A percentile compares a stretch with the other conserved stretches of the same genome.
Evolutionary conservation across 2,113 vertebrate genomes (phyloP).

Genomic region (Andinoacara biseriatus): DNA sequence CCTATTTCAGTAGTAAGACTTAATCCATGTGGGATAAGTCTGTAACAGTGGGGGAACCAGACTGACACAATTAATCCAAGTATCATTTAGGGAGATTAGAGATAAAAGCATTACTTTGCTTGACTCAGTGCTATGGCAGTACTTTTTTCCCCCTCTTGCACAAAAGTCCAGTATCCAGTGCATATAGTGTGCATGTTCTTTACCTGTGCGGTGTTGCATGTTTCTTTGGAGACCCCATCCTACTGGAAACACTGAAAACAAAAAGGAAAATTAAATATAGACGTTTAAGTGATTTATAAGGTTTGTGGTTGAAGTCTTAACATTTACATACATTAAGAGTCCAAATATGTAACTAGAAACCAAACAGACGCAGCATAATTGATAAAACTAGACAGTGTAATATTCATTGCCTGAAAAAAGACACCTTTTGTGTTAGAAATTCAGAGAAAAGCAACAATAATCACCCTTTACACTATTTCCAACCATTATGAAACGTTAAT

Average conservation of each 20-base stretch:
- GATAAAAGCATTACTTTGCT: background rate
- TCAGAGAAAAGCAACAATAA: background rate
- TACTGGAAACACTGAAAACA: constrained; percentile 25
- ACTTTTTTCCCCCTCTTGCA: background rate
- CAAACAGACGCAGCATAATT: background rate
- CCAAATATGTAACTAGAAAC: background rate
- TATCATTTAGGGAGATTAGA: constrained; percentile 9
- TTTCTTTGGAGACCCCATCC: constrained; percentile 70
- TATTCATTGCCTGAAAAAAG: background rate
- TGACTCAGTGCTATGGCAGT: background rate
- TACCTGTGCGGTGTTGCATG: constrained; percentile 54
- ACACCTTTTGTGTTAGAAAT: background rate
- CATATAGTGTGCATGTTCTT: background rate
- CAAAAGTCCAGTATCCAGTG: background rate
- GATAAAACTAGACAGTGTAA: background rate
- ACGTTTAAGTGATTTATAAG: background rate
- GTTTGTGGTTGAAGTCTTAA: background rate
- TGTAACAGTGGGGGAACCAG: background rate
- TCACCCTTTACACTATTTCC: background rate
- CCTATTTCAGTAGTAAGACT: background rate
- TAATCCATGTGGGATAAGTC: background rate
- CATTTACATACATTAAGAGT: background rate
- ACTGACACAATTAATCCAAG: constrained; percentile 5
- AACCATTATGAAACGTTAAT: background rate
- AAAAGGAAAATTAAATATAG: background rate